Percentiles rank a stretch among this genome's conserved stretches.
Conservation (phyloP, 2,797 vertebrate genomes). For the Gadopsis bispinosus region DNA sequence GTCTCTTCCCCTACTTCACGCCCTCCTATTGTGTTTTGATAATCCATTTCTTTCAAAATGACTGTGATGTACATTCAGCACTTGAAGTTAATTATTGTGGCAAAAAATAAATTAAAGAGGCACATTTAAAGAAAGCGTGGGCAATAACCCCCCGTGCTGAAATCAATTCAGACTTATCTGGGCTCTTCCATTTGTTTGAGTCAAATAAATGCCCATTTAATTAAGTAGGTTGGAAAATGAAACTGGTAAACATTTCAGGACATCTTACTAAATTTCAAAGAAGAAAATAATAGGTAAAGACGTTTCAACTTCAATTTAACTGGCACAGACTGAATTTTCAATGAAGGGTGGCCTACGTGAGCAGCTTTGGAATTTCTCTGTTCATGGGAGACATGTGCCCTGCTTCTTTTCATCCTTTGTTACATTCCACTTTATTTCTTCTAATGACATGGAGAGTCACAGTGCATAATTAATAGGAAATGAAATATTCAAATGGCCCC, state of each 20-base stretch:
- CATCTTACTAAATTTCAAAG: conserved; percentile 90
- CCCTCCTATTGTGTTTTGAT: conserved; percentile 62
- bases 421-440: conserved; percentile 97
- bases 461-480: conserved; percentile 99
- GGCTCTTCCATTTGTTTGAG: conserved; percentile 72
- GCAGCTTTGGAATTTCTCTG: conserved; percentile 94
- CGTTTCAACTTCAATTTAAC: conserved; percentile 95
- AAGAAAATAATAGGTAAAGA: conserved; percentile 93
- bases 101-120: conserved; percentile 60
- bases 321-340: conserved; percentile 93
- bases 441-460: conserved; percentile 99
- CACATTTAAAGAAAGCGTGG: conserved; percentile 56
- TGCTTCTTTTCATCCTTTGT: conserved; percentile 99
- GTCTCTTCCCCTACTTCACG: conserved; percentile 27
- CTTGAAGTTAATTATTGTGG: conserved; percentile 73
- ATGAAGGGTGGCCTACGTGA: conserved; percentile 95
- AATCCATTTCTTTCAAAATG: conserved; percentile 55
- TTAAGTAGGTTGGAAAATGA: conserved; percentile 76
- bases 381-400: conserved; percentile 92
- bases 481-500: conserved; percentile 99
- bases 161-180: conserved; percentile 71
- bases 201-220: conserved; percentile 80
- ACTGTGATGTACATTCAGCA: conserved; percentile 54
- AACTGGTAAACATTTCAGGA: conserved; percentile 83
- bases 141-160: conserved; percentile 50